Base-by-base conservation (phyloP, 2,797 vertebrate species). In the Ambastaia sidthimunki region DNA sequence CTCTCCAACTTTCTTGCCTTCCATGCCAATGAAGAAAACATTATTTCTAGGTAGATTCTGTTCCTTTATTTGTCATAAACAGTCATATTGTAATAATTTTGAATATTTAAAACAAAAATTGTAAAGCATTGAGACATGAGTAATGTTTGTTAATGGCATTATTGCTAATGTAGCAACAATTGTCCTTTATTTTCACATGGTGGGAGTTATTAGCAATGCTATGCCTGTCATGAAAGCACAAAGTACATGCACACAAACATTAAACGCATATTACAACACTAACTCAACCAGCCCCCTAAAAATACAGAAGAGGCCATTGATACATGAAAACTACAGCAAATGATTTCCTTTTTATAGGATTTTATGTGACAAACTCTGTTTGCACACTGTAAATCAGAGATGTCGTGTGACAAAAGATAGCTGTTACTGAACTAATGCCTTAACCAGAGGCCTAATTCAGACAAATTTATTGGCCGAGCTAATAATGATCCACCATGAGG, bases 341-440 rank as follows among this genome's bases (percentile, higher is more conserved):
- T 87, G 82, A 59, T 52, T 78, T 34, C 11, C 67, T n/a, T 81
- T 90, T 91, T 92, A 86, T 86, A 87, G 85, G 87, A 83, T 74
- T 77, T 88, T 89, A 85, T 81, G 89, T 90, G 87, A 71, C 72
- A 86, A 72, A 48, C 82, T 85, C 85, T 91, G 90, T 94, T 91
- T 90, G 85, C 88, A 88, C 84, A 80, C 85, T 76, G 80, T 87
- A 90, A 87, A 81, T 90, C 66, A 34, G 31, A 34, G 31, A 3
- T 37, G 34, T 37, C 34, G 9, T 37, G 60, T 86, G 73, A 86
- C 84, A 63, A 78, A 88, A 79, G 67, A 78, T 73, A 57, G 73
- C 74, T 83, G 76, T 6, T 34, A 37, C 34, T 37, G 34, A 37
- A 37, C 34, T 7, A 37, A 37, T 37, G 34, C 34, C 34, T 37